These are phyloP conservation scores for Apostichopus leukothele DNA, from an alignment of 53 echinoderm and acorn worm genomes.

Conservation along the genomic window DNA sequence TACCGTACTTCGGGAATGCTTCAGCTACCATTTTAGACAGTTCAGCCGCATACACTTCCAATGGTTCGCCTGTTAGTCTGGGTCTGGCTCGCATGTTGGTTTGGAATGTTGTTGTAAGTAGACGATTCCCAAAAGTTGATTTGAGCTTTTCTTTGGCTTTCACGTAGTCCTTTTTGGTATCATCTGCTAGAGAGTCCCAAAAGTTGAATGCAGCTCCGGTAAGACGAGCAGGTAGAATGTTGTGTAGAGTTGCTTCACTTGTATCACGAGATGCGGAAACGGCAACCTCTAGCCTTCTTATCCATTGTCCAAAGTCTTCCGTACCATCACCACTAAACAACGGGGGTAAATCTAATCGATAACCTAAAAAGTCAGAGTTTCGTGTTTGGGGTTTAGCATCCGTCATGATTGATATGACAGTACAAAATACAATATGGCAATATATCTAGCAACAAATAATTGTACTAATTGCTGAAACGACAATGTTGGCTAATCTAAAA, in stretches of 20 bases:
- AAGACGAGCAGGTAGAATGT: background rate
- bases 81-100: background rate
- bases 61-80: background rate
- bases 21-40: background rate
- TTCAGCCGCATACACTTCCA: constrained; percentile 11
- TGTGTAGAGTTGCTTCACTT: background rate
- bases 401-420: too few species aligned
- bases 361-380: background rate
- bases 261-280: background rate
- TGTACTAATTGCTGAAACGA: too few species aligned
- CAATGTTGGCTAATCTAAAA: too few species aligned
- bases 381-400: too few species aligned
- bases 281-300: background rate
- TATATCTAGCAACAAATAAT: too few species aligned
- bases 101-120: background rate
- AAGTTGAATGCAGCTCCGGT: background rate
- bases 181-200: background rate
- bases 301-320: background rate
- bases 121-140: background rate
- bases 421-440: too few species aligned
- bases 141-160: background rate
- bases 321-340: background rate
- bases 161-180: background rate
- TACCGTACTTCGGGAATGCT: background rate
- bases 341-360: background rate